Base-by-base conservation (phyloP, 2,888 invertebrate genomes). In the Drosophila infuscata region DNA sequence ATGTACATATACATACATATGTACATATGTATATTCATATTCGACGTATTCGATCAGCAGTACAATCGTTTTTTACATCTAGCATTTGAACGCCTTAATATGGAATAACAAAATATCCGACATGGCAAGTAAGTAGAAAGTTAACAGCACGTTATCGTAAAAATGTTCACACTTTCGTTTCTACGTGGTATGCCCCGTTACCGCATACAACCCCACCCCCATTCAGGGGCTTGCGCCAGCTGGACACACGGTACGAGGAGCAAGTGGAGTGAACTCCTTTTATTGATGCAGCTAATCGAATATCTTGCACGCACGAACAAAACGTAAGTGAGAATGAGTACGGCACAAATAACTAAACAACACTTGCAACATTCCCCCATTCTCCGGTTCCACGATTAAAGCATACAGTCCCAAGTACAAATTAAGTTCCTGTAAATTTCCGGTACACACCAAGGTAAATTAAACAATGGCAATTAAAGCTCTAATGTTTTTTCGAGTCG, bases 351-450 rank as follows among this genome's bases (percentile, higher is more conserved):
- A 73, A 53, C 62, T 51, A 61, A 56, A 32, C 51, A 35, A 43
- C 53, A 29, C 56, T n/a, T 43, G 48, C 62, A 66, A 48, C 71
- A 57, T 49, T 38, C 48, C 15, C 12, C n/a, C 7, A 8, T 46
- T 49, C 25, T 17, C 8, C 9, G n/a, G 35, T 5, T 15, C 41
- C 20, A 61, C 38, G 52, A 25, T 48, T 58, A 68, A 56, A 72
- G 66, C 63, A 52, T 56, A 61, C 61, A 52, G 25, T 15, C 15
- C 46, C 46, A 63, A 66, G 77, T 74, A 88, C 89, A 89, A 88
- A 88, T 89, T 78, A 88, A 88, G 89, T 88, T 89, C 88, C 89
- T 89, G 88, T 60, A 78, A 84, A 88, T 88, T 88, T 88, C 88
- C 88, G 89, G 88, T 59, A 74, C 65, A 81, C 74, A 76, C 59